Evolutionary conservation across 1,140 invertebrate species (phyloP).

Genomic region (Gryllus bimaculatus): DNA sequence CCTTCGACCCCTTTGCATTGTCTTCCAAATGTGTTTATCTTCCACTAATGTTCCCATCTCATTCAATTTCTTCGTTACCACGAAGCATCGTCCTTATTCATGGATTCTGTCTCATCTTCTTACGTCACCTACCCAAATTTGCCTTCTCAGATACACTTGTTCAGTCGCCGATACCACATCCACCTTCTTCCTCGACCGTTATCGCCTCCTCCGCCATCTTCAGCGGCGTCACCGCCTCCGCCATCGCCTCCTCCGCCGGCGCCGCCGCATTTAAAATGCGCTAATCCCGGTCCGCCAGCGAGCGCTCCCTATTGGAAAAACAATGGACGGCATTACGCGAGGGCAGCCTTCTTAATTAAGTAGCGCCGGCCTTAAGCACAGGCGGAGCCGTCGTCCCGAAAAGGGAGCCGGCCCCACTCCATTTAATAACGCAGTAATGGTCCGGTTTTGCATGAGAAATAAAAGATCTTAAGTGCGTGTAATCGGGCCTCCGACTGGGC

Average conservation of each 20-base stretch:
- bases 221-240: no score
- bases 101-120: no score
- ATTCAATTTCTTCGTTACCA: no score
- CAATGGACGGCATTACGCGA: background rate
- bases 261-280: background rate
- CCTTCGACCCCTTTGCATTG: no score
- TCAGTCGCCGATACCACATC: no score
- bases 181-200: no score
- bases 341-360: background rate
- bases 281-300: background rate
- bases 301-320: background rate
- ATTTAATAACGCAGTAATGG: background rate
- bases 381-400: no score
- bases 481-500: background rate
- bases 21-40: no score
- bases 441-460: slow-evolving; percentile 4
- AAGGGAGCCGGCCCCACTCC: background rate
- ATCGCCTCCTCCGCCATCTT: background rate
- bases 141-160: no score
- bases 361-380: background rate
- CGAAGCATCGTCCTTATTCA: no score
- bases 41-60: no score
- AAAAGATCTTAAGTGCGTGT: slow-evolving; percentile 4
- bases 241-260: background rate
- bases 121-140: no score